A percentile compares a stretch with the other conserved stretches of the same genome.
phyloP scores from a whole-genome alignment of 1,140 invertebrate species.

The Drosophila saltans region DNA sequence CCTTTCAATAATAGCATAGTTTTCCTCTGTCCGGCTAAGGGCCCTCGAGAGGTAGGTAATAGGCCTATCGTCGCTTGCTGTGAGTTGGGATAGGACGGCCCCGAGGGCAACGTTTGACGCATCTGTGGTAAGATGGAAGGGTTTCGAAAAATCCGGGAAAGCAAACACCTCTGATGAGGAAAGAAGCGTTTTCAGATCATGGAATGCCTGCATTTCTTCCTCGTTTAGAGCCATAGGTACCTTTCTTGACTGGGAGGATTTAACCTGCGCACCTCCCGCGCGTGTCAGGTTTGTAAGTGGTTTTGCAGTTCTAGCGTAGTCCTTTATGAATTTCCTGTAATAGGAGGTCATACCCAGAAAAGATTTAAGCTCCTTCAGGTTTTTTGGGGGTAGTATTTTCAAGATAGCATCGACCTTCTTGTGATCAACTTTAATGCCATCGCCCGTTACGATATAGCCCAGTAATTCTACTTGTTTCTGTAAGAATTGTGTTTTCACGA shows the following conservation, averaged over 20 bases:
- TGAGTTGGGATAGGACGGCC: too few relatives aligned
- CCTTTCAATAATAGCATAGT: too few relatives aligned
- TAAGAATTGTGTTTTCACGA: not conserved
- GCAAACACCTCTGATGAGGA: not conserved
- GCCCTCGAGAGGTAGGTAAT: too few relatives aligned
- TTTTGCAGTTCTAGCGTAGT: conserved; percentile 10
- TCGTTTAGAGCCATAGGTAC: not conserved
- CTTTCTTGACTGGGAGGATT: too few relatives aligned
- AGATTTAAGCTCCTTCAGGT: too few relatives aligned
- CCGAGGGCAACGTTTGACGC: too few relatives aligned
- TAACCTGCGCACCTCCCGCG: too few relatives aligned
- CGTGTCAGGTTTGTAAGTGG: conserved; percentile 6
- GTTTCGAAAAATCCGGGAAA: too few relatives aligned
- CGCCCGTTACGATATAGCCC: not conserved
- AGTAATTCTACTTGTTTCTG: conserved; percentile 2
- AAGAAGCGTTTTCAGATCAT: not conserved
- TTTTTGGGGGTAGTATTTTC: not conserved
- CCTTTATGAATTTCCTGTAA: not conserved
- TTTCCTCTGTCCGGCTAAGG: too few relatives aligned
- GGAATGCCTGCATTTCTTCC: not conserved
- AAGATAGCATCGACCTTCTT: conserved; percentile 5
- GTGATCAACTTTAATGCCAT: conserved; percentile 2
- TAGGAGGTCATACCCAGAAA: not conserved
- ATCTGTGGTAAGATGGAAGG: too few relatives aligned
- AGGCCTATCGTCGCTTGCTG: too few relatives aligned